Evolutionary conservation across 2,797 vertebrate species (phyloP).

Genomic region (Helicolenus hilgendorfi): DNA sequence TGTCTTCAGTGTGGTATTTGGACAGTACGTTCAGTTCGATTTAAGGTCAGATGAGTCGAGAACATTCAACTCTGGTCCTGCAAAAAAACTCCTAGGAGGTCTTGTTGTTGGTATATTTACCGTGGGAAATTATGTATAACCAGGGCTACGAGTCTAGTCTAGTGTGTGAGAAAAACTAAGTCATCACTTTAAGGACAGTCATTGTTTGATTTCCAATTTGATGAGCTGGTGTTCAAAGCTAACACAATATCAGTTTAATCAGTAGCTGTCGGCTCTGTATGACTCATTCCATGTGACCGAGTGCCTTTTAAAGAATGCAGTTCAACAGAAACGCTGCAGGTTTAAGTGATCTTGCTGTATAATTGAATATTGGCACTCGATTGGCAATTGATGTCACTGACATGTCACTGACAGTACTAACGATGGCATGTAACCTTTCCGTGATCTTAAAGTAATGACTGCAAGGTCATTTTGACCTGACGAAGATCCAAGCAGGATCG

Average conservation of each 20-base stretch:
- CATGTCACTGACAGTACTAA: neutral
- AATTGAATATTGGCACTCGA: neutral
- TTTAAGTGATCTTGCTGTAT: neutral
- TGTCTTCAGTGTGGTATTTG: neutral
- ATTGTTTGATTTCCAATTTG: neutral
- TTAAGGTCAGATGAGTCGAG: neutral
- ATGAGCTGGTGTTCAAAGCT: neutral
- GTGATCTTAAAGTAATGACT: neutral
- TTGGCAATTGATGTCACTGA: too few relatives aligned
- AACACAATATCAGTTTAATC: neutral
- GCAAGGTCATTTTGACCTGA: too few relatives aligned
- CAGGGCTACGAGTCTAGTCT: neutral
- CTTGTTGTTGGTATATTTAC: neutral
- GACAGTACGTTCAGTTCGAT: neutral
- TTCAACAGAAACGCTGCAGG: neutral
- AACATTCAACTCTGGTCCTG: neutral
- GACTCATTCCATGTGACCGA: neutral
- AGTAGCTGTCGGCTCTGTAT: neutral
- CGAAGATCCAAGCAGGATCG: too few relatives aligned
- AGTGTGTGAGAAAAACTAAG: neutral
- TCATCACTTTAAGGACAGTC: neutral
- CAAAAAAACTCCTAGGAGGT: neutral
- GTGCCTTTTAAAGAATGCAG: neutral
- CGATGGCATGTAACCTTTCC: neutral
- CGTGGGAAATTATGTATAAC: neutral